These are phyloP conservation scores for Glomeris maerens DNA, from an alignment of 1,140 invertebrate genomes.

Conservation along the genomic window DNA sequence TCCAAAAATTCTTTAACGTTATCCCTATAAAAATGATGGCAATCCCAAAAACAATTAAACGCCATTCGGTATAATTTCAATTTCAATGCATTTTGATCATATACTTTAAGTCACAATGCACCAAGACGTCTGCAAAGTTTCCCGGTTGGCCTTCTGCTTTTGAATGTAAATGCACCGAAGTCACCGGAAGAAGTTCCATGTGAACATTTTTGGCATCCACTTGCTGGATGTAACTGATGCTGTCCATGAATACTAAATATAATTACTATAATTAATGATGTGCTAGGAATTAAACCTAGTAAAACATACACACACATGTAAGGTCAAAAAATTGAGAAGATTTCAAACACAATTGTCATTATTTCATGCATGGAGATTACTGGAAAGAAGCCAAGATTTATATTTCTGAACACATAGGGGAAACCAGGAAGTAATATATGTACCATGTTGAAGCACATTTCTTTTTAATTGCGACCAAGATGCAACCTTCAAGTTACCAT, in stretches of 20 bases:
- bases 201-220: conserved; percentile 28
- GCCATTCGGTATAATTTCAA: background rate
- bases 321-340: background rate
- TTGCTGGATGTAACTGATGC: conserved; percentile 38
- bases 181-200: conserved; percentile 39
- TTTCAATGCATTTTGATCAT: conserved; percentile 15
- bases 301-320: too few species aligned
- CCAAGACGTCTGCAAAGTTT: conserved; percentile 45
- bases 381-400: too few species aligned
- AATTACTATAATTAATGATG: background rate
- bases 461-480: too few species aligned
- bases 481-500: too few species aligned
- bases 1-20: conserved; percentile 42
- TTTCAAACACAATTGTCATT: background rate
- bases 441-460: too few species aligned
- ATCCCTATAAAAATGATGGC: conserved; percentile 31
- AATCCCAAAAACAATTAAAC: conserved; percentile 12
- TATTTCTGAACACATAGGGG: too few species aligned
- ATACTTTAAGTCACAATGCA: conserved; percentile 42
- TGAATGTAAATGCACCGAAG: conserved; percentile 40
- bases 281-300: too few species aligned
- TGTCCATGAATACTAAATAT: conserved; percentile 41
- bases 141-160: conserved; percentile 37
- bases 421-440: too few species aligned
- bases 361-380: background rate